Evolutionary conservation across 2,797 vertebrate genomes (phyloP).

Genomic region (Lacerta agilis): DNA sequence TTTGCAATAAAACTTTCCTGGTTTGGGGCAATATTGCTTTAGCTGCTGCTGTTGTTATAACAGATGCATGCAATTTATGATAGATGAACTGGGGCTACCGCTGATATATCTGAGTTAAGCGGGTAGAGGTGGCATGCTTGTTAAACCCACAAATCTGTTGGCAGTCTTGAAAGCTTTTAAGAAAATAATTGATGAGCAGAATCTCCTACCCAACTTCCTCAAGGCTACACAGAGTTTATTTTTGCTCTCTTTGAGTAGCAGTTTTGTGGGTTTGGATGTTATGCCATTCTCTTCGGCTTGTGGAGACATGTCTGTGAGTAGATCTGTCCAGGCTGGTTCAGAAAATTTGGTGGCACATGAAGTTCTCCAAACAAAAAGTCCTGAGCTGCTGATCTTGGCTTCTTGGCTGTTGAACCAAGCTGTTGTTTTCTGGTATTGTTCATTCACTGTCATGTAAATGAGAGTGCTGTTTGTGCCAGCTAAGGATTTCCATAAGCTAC

Average conservation of each 20-base stretch:
- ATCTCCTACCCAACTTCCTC: not conserved
- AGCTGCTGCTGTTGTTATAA: not conserved
- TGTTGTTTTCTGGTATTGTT: not conserved
- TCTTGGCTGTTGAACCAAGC: rapidly evolving
- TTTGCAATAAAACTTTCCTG: not conserved
- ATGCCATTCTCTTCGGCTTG: not conserved
- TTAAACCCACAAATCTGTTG: not conserved
- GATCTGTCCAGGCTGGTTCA: not conserved
- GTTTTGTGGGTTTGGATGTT: not conserved
- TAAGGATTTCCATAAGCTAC: not conserved
- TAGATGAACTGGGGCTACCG: not conserved
- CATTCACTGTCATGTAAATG: not conserved
- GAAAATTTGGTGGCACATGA: not conserved
- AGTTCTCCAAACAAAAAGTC: rapidly evolving
- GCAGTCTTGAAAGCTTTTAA: not conserved
- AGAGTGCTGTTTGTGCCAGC: not conserved
- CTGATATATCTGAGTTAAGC: not conserved
- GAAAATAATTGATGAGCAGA: not conserved
- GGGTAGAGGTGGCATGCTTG: not conserved
- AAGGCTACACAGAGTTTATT: not conserved
- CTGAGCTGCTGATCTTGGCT: rapidly evolving
- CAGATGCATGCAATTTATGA: not conserved
- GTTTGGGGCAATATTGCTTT: not conserved
- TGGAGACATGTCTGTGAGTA: not conserved
- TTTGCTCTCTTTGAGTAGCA: not conserved